phyloP scores from a whole-genome alignment of 2,797 vertebrate species.

The Chlorospingus semifuscus region DNA sequence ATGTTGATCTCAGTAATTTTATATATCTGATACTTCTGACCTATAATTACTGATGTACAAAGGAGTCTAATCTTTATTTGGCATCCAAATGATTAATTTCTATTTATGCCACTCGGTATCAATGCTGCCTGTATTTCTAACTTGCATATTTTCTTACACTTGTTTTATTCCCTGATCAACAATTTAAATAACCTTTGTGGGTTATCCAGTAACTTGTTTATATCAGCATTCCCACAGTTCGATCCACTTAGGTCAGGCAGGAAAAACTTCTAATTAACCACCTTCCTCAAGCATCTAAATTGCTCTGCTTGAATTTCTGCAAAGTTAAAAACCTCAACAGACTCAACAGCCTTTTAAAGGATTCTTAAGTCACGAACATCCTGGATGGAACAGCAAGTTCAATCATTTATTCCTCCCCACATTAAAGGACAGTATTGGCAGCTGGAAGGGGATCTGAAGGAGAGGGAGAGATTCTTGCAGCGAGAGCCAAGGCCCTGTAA shows the following conservation, averaged over 20 bases:
- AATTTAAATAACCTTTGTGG: neutral
- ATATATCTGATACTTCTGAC: neutral
- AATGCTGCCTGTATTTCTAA: neutral
- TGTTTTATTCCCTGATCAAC: neutral
- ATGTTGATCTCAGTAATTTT: neutral
- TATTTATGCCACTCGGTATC: neutral
- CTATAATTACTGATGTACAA: neutral
- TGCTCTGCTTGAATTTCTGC: neutral
- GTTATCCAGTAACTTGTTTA: neutral
- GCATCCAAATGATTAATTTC: accelerated
- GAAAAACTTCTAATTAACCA: neutral
- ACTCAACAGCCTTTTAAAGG: neutral
- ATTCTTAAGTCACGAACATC: neutral
- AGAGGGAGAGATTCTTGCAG: neutral
- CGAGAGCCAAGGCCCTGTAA: neutral
- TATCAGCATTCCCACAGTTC: neutral
- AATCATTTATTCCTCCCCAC: neutral
- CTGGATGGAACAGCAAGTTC: neutral
- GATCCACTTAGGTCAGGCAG: neutral
- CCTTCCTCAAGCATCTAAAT: neutral
- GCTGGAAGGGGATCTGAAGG: neutral
- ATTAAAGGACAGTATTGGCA: neutral
- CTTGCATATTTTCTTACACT: neutral
- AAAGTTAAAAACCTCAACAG: neutral
- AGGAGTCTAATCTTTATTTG: neutral